Percentiles rank a stretch among this genome's conserved stretches.
Conservation (phyloP, 1,140 invertebrate genomes). For the Penaeus chinensis region DNA sequence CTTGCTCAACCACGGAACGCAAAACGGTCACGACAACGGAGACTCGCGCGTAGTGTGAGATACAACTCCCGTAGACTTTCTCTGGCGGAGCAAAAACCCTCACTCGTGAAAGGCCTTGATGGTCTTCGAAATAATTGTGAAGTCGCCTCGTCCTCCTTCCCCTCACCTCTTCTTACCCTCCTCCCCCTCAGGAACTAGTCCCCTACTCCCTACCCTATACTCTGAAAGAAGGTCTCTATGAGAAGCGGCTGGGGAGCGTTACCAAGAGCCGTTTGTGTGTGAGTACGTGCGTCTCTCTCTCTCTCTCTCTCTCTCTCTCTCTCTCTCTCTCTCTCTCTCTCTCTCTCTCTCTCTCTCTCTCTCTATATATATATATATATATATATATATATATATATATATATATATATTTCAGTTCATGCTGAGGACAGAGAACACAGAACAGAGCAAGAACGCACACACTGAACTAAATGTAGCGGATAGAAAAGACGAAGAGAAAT, state of each 20-base stretch:
- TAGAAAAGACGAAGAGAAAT: background rate
- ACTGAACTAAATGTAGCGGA: background rate
- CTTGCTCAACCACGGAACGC: too few species aligned
- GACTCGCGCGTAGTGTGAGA: too few species aligned
- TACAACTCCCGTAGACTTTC: too few species aligned
- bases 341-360: conserved; percentile 16
- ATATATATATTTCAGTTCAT: background rate
- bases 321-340: conserved; percentile 15
- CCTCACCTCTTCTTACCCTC: background rate
- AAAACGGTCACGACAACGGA: too few species aligned
- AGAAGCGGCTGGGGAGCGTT: too few species aligned
- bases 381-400: background rate
- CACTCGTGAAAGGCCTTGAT: too few species aligned
- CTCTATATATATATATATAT: conserved; percentile 21
- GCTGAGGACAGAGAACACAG: background rate
- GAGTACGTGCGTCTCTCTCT: background rate
- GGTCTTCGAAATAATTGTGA: background rate
- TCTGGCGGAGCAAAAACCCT: too few species aligned
- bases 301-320: conserved; percentile 22
- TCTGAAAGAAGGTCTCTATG: too few species aligned
- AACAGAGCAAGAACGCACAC: background rate
- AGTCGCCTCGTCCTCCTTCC: too few species aligned
- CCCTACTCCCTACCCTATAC: background rate
- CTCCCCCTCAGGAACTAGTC: background rate
- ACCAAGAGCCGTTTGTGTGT: too few species aligned